Base-by-base conservation (phyloP, 2,888 invertebrate species). In the Cryptocephalus moraei region DNA sequence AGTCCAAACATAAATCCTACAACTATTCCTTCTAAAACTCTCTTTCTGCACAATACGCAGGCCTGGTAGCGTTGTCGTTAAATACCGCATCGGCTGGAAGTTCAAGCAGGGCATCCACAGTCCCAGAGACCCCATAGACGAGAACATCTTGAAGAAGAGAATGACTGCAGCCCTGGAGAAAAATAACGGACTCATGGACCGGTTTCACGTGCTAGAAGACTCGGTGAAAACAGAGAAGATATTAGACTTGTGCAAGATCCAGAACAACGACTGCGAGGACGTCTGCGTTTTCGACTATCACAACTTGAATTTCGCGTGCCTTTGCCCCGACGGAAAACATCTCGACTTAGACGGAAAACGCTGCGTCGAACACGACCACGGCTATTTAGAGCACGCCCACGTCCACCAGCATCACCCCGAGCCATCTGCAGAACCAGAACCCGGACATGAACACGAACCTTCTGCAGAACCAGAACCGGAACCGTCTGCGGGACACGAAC, bases 211-310 rank as follows among this genome's bases (percentile, higher is more conserved):
- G 9, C 73, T 71, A 39, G 63, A 74, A 33, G 75, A 75, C 53
- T 75, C 77, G 46, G 64, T 81, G 10, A 72, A 72, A 22, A 73
- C 77, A 49, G 73, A 76, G 58, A 77, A 67, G 55, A 76, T 86
- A 39, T 66, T 80, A 14, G 80, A 85, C 67, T 66, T 77, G 48
- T 89, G 84, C 66, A 76, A 80, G 67, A 75, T 80, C 46, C 75
- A 79, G 51, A 80, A 79, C 50, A 75, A 81, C 48, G 70, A 75
- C 42, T 89, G 88, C 62, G 77, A 83, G 54, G 74, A 83, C 54
- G 73, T 70, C 9, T 89, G 88, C 64, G 69, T 72, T 45, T 87
- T 84, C 60, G 79, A 85, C 64, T 80, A 81, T 59, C 67, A 79
- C 56, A 31, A 41, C 8, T 74, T 82, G 47, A 75, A 79, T 43